Conservation (phyloP, 1,140 invertebrate genomes). For the Aphelinus certus region DNA sequence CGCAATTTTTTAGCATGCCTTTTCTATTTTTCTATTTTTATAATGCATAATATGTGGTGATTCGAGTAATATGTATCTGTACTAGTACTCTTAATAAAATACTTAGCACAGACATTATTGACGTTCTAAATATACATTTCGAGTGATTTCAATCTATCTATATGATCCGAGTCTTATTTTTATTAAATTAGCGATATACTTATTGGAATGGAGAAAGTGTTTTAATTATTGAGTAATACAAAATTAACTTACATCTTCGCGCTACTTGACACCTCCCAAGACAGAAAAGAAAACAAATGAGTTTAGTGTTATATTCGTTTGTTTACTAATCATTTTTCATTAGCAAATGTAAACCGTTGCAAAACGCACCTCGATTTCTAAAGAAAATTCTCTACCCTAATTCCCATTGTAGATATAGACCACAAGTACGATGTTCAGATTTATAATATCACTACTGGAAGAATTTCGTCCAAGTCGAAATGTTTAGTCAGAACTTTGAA, state of each 20-base stretch:
- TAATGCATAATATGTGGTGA: constrained; percentile 17
- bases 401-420: too few relatives aligned
- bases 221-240: too few relatives aligned
- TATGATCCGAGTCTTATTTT: too few relatives aligned
- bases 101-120: background rate
- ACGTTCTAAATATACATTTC: too few relatives aligned
- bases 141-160: too few relatives aligned
- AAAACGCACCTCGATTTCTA: background rate
- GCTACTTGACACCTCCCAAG: background rate
- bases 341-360: background rate
- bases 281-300: constrained; percentile 20
- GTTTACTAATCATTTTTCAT: constrained; percentile 35
- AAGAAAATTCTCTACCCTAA: background rate
- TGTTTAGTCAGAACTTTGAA: too few relatives aligned
- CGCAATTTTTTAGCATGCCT: constrained; percentile 30
- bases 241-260: too few relatives aligned
- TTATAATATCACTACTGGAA: too few relatives aligned
- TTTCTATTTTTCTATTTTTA: constrained; percentile 38
- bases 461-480: too few relatives aligned
- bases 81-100: constrained; percentile 30
- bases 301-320: constrained; percentile 24
- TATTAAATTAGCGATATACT: too few relatives aligned
- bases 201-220: too few relatives aligned
- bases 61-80: constrained; percentile 26
- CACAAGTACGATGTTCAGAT: too few relatives aligned